phyloP scores from a whole-genome alignment of 1,140 invertebrate species.

The Macrobrachium rosenbergii region DNA sequence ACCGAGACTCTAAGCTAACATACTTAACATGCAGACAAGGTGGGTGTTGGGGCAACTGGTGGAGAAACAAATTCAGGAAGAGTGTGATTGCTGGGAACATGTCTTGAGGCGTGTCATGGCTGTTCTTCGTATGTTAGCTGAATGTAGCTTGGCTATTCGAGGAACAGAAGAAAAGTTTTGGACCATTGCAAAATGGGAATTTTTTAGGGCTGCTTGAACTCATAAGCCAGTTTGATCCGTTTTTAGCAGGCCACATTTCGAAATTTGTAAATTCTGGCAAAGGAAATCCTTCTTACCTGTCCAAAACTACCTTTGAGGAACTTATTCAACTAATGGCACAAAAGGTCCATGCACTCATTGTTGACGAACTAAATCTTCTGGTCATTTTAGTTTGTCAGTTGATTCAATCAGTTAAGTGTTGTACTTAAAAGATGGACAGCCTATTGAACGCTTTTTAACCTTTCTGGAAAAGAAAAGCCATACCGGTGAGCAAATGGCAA shows the following conservation, averaged over 20 bases:
- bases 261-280: conserved; percentile 54
- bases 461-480: no score
- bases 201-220: conserved; percentile 65
- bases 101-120: no score
- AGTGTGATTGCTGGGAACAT: conserved; percentile 39
- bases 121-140: conserved; percentile 63
- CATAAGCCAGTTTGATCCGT: conserved; percentile 64
- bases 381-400: conserved; percentile 45
- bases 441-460: conserved; percentile 37
- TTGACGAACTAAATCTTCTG: conserved; percentile 15
- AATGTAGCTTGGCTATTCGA: conserved; percentile 64
- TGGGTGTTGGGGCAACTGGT: conserved; percentile 52
- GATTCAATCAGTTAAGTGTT: conserved; percentile 38
- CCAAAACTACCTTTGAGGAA: conserved; percentile 41
- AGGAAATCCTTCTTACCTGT: conserved; percentile 1
- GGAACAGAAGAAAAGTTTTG: conserved; percentile 65
- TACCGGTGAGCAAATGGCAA: no score
- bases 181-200: conserved; percentile 65
- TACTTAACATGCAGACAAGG: conserved; percentile 52
- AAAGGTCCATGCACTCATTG: conserved; percentile 33
- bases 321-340: conserved; percentile 35
- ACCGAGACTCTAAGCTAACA: conserved; percentile 62
- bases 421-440: conserved; percentile 40
- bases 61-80: conserved; percentile 59
- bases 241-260: conserved; percentile 64